Base-by-base conservation (phyloP, 1,140 invertebrate genomes). In the Pantala flavescens region DNA sequence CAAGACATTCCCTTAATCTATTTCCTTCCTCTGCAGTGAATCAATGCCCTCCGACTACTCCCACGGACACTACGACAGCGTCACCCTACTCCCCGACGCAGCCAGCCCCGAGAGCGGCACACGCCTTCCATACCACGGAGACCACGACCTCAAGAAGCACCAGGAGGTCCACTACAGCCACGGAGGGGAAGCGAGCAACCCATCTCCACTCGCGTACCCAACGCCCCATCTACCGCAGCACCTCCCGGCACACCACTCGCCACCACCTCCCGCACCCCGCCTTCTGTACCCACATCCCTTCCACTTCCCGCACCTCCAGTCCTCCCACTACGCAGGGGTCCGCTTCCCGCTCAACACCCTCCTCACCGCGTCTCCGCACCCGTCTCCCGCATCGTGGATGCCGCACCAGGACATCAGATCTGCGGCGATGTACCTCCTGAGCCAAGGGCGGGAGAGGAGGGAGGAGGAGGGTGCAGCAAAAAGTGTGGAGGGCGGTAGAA, bases 161-260 rank as follows among this genome's bases (percentile, higher is more conserved):
- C 49, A 16, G 49, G 49, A 63, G 12, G 49, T 21, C 49, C 49
- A 63, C 49, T 63, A 63, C 49, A 71, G 74, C 79, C 21, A 81
- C 81, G 36, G 71, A 78, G 9, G 80, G 77, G 63, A 77, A 80
- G 7, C 81, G 83, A 72, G 82, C 84, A 75, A 83, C 84, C 73
- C 79, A 82, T 73, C 84, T 88, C 73, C 80, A 89, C 49, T 63
- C n/a, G 49, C 77, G 80, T 81, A 49, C 82, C 79, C 73, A 77
- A 87, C 43, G 83, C 84, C 14, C 86, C 86, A 49, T 28, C 83
- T 81, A 81, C 76, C 55, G 42, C 81, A 81, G 0, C 82, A 83
- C 77, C 82, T 80, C 0, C 79, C 83, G 0, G 78, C 83, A 0
- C 28, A 36, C 70, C 36, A n/a, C 19, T 42, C 10, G 49, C n/a